phyloP scores from a whole-genome alignment of 2,888 invertebrate species.

The Cantharis nigra region DNA sequence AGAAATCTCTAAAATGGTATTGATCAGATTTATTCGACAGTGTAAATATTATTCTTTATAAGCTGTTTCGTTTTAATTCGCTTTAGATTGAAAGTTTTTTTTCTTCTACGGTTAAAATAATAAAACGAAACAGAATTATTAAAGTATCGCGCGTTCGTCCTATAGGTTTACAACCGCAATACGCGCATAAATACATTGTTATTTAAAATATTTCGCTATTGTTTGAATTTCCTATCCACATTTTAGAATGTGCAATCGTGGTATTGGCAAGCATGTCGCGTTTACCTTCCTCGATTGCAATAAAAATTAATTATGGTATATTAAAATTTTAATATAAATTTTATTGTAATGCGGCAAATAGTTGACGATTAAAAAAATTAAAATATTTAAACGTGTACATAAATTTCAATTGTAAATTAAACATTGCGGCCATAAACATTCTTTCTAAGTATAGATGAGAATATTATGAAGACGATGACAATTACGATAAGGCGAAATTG shows the following conservation, averaged over 20 bases:
- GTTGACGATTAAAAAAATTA: background rate
- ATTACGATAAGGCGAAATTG: slow-evolving; percentile 20
- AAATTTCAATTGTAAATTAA: background rate
- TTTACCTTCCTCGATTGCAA: background rate
- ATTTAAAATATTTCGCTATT: background rate
- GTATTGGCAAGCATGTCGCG: background rate
- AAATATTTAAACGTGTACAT: background rate
- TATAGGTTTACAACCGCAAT: background rate
- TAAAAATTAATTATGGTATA: background rate
- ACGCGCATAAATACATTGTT: no score
- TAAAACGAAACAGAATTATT: background rate
- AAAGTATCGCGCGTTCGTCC: background rate
- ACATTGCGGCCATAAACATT: background rate
- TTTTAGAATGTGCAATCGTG: background rate
- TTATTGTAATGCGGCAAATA: background rate
- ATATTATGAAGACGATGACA: background rate
- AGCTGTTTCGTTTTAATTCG: background rate
- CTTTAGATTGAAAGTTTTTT: background rate
- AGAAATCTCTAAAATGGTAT: background rate
- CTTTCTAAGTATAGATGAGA: background rate
- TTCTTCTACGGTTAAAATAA: background rate
- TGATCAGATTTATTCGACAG: background rate
- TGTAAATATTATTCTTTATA: background rate
- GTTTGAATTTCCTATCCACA: background rate
- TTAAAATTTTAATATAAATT: background rate